Percentiles rank a stretch among this genome's conserved stretches.
Conservation (phyloP, 1,140 invertebrate genomes). For the Physella acuta region DNA sequence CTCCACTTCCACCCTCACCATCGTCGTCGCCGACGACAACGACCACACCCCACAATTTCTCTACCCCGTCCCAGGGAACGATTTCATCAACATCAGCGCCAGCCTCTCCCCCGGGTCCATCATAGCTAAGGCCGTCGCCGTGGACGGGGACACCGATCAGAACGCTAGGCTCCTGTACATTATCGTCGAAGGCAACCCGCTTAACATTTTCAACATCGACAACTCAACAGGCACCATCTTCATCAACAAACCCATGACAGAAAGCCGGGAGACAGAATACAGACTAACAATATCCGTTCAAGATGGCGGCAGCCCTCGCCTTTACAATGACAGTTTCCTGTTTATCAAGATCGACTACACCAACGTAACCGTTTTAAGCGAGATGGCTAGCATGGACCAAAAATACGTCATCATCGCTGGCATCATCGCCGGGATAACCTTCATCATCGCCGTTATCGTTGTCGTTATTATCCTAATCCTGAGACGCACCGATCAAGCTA, state of each 20-base stretch:
- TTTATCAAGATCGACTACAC: slow-evolving; percentile 17
- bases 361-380: slow-evolving; percentile 18
- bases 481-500: slow-evolving; percentile 12
- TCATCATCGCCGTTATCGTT: slow-evolving; percentile 27
- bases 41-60: slow-evolving; percentile 77
- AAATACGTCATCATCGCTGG: slow-evolving; percentile 29
- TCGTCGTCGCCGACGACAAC: slow-evolving; percentile 79
- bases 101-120: slow-evolving; percentile 13
- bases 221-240: slow-evolving; percentile 27
- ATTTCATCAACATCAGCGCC: slow-evolving; percentile 27
- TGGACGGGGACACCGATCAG: slow-evolving; percentile 11
- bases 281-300: slow-evolving; percentile 22
- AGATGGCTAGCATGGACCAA: neutral
- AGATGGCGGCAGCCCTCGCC: slow-evolving; percentile 18
- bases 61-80: slow-evolving; percentile 34
- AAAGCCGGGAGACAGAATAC: neutral
- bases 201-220: slow-evolving; percentile 26
- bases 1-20: slow-evolving; percentile 72
- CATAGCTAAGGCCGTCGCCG: slow-evolving; percentile 6
- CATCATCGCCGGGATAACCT: slow-evolving; percentile 27
- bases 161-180: slow-evolving; percentile 23
- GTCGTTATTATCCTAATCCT: slow-evolving; percentile 29
- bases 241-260: slow-evolving; percentile 7
- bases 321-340: slow-evolving; percentile 7
- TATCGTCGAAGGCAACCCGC: slow-evolving; percentile 18